Conservation (phyloP, 2,113 vertebrate species). For the Garra rufa region DNA sequence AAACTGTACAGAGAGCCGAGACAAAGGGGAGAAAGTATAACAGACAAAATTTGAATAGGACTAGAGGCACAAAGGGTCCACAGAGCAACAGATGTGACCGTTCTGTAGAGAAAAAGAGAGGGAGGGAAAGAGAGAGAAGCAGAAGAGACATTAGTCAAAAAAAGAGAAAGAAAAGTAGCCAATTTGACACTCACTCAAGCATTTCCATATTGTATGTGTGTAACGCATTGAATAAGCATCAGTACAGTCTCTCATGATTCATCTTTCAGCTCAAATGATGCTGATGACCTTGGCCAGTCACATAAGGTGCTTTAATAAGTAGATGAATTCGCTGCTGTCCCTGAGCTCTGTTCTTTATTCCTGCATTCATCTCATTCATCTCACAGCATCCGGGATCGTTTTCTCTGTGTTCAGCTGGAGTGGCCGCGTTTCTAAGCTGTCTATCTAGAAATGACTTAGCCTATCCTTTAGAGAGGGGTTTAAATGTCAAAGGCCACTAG, state of each 20-base stretch:
- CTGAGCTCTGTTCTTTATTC: slow-evolving; percentile 4
- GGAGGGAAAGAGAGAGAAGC: slow-evolving; percentile 29
- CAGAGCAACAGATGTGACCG: slow-evolving; percentile 88
- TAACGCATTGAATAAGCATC: not conserved
- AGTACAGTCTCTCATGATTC: slow-evolving; percentile 12
- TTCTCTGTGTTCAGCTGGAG: not conserved
- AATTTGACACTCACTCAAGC: not conserved
- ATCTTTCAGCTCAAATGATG: not conserved
- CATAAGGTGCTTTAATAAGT: slow-evolving; percentile 23
- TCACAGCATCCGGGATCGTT: not conserved
- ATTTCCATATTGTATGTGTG: slow-evolving; percentile 17
- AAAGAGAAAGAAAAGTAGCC: slow-evolving; percentile 14
- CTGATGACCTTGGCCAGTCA: slow-evolving; percentile 35
- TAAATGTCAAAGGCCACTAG: not conserved
- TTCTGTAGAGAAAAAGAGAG: slow-evolving; percentile 72
- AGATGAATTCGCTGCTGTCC: slow-evolving; percentile 39
- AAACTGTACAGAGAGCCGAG: slow-evolving; percentile 38
- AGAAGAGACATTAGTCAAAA: slow-evolving; percentile 10
- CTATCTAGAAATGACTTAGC: not conserved
- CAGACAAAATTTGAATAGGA: slow-evolving; percentile 53
- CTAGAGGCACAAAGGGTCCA: slow-evolving; percentile 92
- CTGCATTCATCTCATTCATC: not conserved
- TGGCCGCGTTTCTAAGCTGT: not conserved
- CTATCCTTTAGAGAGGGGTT: not conserved
- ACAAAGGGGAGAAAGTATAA: not conserved